Evolutionary conservation across 2,797 vertebrate species (phyloP), one percentile per base, ranked within the genome.

Genomic region (Galago senegalensis): DNA sequence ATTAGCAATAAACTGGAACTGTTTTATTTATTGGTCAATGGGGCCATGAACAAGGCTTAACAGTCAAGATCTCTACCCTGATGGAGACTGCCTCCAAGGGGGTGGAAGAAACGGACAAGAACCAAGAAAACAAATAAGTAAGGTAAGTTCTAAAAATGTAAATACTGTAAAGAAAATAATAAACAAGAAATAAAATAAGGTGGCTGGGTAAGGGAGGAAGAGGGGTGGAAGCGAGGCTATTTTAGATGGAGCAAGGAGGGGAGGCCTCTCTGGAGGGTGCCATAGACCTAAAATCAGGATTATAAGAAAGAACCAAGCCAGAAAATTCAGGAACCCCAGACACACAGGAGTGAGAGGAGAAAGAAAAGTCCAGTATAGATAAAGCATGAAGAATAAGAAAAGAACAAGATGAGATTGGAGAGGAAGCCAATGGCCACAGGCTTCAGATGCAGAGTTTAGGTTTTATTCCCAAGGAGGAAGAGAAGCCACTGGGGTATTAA

Each of bases 1-100:
- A 61, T 83, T 49, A 91, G 46, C 63, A 91, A 49, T 53, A 80
- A 67, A 46, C 92, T 81, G 65, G 53, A 89, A 95, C 77, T 14
- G 23, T 84, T 89, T 56, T 56, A 37, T 87, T 69, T 76, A 29
- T n/a, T 5, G 37, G 76, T 53, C 40, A 40, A 43, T 0, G 70
- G 65, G 43, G 23, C 56, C 49, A 20, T 34, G 17, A 80, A 82
- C 43, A 92, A 43, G 53, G 60, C 40, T 49, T 53, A 76, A 2
- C 27, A 82, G 40, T 96, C 69, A 91, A 81, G 69, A 91, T 67
- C 63, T 46, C 61, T 34, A 34, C n/a, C 60, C 34, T 56, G 49
- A 29, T 8, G 46, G 70, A 93, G 7, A 1, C n/a, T 37, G 14
- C 3, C 17, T 76, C 5, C 60, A 60, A 5, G 14, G 0, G 27